These are phyloP conservation scores for Neodontobutis hainanensis DNA, from an alignment of 2,113 vertebrate genomes.

Conservation along the genomic window DNA sequence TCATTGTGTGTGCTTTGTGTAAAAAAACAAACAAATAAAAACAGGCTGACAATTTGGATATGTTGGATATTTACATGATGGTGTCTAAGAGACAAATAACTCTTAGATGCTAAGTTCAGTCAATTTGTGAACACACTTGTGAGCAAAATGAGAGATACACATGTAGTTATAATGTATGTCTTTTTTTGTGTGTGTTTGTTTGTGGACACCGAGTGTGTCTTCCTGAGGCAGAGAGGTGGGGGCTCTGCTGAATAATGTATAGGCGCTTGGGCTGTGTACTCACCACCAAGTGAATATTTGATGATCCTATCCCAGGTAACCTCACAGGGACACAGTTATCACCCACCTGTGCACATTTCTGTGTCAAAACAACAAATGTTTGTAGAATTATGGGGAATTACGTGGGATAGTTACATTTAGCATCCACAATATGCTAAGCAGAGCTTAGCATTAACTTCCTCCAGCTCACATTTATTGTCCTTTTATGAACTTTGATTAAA, in stretches of 20 bases:
- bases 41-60: too few relatives aligned
- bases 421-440: not conserved
- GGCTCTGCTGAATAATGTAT: conserved; percentile 76
- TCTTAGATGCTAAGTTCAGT: not conserved
- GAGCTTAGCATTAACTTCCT: too few relatives aligned
- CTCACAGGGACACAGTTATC: conserved; percentile 70
- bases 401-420: not conserved
- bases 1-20: too few relatives aligned
- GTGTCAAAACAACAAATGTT: not conserved
- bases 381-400: not conserved
- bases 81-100: too few relatives aligned
- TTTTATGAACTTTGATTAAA: not conserved
- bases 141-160: too few relatives aligned
- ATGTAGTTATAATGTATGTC: conserved; percentile 14
- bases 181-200: conserved; percentile 17
- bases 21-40: too few relatives aligned
- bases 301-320: conserved; percentile 78
- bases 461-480: not conserved
- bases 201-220: conserved; percentile 35
- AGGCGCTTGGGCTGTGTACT: conserved; percentile 73
- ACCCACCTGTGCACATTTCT: conserved; percentile 23
- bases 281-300: conserved; percentile 77
- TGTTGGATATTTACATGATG: not conserved
- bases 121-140: not conserved
- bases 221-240: conserved; percentile 36